phyloP scores from a whole-genome alignment of 92 coral and sea anemone species.

The Palythoa grandis region DNA sequence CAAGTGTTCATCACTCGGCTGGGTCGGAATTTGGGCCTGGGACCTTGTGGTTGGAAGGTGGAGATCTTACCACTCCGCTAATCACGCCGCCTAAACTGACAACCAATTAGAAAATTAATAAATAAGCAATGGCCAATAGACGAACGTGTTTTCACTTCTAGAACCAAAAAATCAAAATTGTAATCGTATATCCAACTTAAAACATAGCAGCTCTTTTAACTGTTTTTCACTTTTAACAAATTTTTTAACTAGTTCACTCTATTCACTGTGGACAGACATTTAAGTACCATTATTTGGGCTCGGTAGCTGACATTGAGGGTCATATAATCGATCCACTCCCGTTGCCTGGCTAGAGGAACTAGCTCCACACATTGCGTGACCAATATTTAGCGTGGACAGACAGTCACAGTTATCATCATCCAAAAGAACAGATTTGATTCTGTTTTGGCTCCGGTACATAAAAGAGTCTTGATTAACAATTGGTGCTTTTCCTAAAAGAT shows the following conservation, averaged over 20 bases:
- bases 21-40: too few relatives aligned
- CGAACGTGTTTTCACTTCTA: too few relatives aligned
- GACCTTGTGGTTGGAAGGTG: too few relatives aligned
- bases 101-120: too few relatives aligned
- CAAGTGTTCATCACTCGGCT: too few relatives aligned
- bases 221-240: too few relatives aligned
- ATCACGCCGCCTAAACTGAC: too few relatives aligned
- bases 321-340: conserved; percentile 74
- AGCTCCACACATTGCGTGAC: conserved; percentile 69
- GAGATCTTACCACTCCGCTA: too few relatives aligned
- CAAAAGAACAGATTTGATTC: conserved; percentile 66
- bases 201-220: too few relatives aligned
- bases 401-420: conserved; percentile 80
- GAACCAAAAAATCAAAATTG: too few relatives aligned
- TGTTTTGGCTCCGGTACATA: conserved; percentile 76
- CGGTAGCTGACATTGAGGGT: conserved; percentile 58
- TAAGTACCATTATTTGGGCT: conserved; percentile 28
- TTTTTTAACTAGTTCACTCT: background rate
- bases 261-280: background rate
- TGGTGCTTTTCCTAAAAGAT: conserved; percentile 61
- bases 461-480: conserved; percentile 64
- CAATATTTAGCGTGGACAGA: conserved; percentile 63
- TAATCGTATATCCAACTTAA: too few relatives aligned
- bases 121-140: too few relatives aligned
- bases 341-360: conserved; percentile 51